A percentile compares a stretch with the other conserved stretches of the same genome.
These are phyloP conservation scores for Cepaea nemoralis DNA, from an alignment of 1,140 invertebrate species.

Conservation along the genomic window DNA sequence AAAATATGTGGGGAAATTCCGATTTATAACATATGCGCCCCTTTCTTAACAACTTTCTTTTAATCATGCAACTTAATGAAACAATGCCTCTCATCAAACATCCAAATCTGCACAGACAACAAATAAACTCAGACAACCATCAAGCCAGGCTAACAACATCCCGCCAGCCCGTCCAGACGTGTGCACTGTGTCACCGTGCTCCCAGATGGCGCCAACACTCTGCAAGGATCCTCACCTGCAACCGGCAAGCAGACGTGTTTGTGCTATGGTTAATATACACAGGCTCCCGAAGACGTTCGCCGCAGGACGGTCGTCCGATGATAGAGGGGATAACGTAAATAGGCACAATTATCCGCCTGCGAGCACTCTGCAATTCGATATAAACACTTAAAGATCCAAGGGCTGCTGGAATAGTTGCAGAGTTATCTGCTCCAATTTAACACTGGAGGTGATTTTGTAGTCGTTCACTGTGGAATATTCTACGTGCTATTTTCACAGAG, in stretches of 20 bases:
- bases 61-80: too few species aligned
- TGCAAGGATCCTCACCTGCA: not conserved
- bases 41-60: too few species aligned
- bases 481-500: too few species aligned
- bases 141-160: too few species aligned
- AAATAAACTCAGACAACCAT: too few species aligned
- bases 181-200: not conserved
- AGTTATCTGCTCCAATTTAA: not conserved
- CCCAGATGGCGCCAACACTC: not conserved
- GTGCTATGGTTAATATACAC: conserved; percentile 4
- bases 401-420: not conserved
- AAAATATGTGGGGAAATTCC: too few species aligned
- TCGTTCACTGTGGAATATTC: not conserved
- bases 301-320: not conserved
- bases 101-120: too few species aligned
- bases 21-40: too few species aligned
- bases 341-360: not conserved
- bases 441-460: not conserved
- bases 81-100: too few species aligned
- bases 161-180: too few species aligned
- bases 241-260: not conserved
- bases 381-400: not conserved
- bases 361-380: not conserved
- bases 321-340: not conserved
- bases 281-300: not conserved